A percentile compares a stretch with the other conserved stretches of the same genome.
Evolutionary conservation across 2,888 invertebrate species (phyloP).

Genomic region (Phania funesta): DNA sequence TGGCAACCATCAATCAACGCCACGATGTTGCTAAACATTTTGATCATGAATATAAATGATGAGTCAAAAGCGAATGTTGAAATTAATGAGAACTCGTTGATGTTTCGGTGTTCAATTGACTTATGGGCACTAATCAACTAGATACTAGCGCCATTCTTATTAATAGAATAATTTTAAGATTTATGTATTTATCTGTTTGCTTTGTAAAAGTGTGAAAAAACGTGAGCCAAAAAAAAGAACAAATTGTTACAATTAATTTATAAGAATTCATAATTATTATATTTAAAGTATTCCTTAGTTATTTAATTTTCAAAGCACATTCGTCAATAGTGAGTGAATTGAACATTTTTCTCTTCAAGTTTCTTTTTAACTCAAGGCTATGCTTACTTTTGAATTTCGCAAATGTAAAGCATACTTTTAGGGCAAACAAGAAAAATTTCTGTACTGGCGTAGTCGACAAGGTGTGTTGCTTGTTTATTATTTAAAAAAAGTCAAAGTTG

Average conservation of each 20-base stretch:
- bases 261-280: not conserved
- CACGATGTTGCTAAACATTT: constrained; percentile 44
- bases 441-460: not conserved
- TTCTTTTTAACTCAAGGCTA: not conserved
- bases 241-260: not conserved
- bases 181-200: not conserved
- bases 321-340: not conserved
- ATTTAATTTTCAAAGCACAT: not conserved
- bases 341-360: not conserved
- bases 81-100: not conserved
- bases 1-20: constrained; percentile 8
- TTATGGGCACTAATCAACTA: not conserved
- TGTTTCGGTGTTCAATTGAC: not conserved
- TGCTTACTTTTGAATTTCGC: not conserved
- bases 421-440: not conserved
- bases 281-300: not conserved
- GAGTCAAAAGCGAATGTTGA: not conserved
- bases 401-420: constrained; percentile 20
- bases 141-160: not conserved
- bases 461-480: not conserved
- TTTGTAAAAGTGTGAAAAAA: not conserved
- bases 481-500: too few species aligned
- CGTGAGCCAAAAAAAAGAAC: not conserved
- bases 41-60: not conserved
- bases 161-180: constrained; percentile 1